Base-by-base conservation (phyloP, 2,113 vertebrate genomes). In the Hystrix cristata region DNA sequence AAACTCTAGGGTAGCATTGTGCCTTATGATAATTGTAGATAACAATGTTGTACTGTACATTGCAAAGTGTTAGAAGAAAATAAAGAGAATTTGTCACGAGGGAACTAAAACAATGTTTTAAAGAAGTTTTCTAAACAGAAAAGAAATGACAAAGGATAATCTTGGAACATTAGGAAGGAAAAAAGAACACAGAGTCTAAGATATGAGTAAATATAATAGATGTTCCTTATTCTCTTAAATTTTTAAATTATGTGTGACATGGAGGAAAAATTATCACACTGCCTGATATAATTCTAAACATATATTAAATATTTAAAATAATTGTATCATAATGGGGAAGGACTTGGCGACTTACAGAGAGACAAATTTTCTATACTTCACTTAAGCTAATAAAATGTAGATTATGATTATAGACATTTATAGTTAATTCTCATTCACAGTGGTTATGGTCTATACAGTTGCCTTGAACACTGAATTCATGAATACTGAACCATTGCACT, bases 111-210 rank as follows among this genome's bases (percentile, higher is more conserved):
- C 15, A 85, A 46, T 31, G 19, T 14, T 57, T 71, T 81, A 69
- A 60, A 48, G 19, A 72, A 80, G 38, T 80, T 82, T 27, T 72
- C 46, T 72, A 60, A 82, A 43, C 46, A 59, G 65, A 72, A 81
- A 94, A 27, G 21, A 94, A 72, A 62, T 82, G 34, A 64, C 34
- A 64, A 31, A 53, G 27, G 25, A 74, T 81, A 89, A 92, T n/a
- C 27, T 83, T 55, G n/a, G 27, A 72, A 90, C 31, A 90, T n/a
- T 18, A 94, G 29, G 57, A 94, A 83, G 59, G 14, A 89, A 57
- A 34, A 27, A 65, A 79, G 48, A 88, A 9, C 10, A 46, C 27
- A 83, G 62, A 94, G 60, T 4, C 29, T 10, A 82, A 88, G 80
- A 79, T 72, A 14, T 88, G 64, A 10, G 31, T 81, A 88, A 81